phyloP scores from a whole-genome alignment of 2,797 vertebrate genomes.

The Cryptoprocta ferox region DNA sequence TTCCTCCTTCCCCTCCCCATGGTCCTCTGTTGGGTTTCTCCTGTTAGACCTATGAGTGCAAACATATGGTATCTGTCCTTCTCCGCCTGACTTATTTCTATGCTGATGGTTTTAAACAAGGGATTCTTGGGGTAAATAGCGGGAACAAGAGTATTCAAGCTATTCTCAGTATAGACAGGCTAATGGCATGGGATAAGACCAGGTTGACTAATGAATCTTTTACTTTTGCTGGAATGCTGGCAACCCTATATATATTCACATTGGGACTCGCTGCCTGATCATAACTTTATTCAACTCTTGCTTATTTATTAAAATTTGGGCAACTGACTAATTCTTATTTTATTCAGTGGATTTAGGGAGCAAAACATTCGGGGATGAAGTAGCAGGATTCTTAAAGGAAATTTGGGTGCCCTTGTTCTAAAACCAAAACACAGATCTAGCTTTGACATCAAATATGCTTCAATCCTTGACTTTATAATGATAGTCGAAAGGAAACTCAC shows the following conservation, averaged over 20 bases:
- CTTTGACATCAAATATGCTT: neutral
- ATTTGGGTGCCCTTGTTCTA: neutral
- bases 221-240: neutral
- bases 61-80: too few species aligned
- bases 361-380: neutral
- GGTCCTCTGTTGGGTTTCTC: too few species aligned
- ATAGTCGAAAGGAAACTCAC: neutral
- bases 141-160: neutral
- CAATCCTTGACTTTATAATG: neutral
- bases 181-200: neutral
- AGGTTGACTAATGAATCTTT: neutral
- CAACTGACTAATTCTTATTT: neutral
- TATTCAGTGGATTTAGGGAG: neutral
- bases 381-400: neutral
- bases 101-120: neutral
- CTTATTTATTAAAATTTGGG: neutral
- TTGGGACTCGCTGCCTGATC: rapidly evolving
- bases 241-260: too few species aligned
- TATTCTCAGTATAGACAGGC: neutral
- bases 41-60: too few species aligned
- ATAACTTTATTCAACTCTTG: neutral
- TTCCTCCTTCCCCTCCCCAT: too few species aligned
- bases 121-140: neutral
- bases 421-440: neutral
- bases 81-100: neutral